Base-by-base conservation (phyloP, 2,113 vertebrate genomes). In the Colinus virginianus region DNA sequence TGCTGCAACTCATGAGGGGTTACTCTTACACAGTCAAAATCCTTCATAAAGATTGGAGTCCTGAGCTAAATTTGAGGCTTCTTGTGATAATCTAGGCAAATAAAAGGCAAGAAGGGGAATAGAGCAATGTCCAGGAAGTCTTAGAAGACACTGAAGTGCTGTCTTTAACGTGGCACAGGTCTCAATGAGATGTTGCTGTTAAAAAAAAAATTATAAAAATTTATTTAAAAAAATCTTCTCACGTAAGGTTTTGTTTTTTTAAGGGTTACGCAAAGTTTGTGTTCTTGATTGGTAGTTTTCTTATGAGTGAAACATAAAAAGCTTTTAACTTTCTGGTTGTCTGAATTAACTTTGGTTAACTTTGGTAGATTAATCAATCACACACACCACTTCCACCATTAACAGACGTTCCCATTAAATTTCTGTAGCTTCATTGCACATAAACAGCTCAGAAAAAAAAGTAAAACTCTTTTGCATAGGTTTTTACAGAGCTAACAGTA, bases 341-440 rank as follows among this genome's bases (percentile, higher is more conserved):
- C 11, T 90, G 38, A 69, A 32, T 36, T 36, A 36, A 36, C 36
- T 36, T 36, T 36, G 36, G 36, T 36, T 36, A 36, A 36, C 36
- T 36, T 36, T 36, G 36, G 36, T 36, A 8, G 36, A 74, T 79
- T 36, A 88, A 88, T 91, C 78, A 72, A 12, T 81, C 87, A 51
- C n/a, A 69, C 59, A 56, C 70, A 69, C 42, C 40, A 70, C 80
- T 90, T 95, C 67, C 72, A 93, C 78, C 36, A 48, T 56, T 92
- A 89, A 87, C 81, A 91, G 68, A 85, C 92, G 82, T 89, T 90
- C 87, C 48, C 70, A n/a, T 88, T 67, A 82, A 38, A 42, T 85
- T 94, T 92, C 56, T 85, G 59, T 64, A 83, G 68, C 17, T 4
- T 85, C 78, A 90, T 7, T 32, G 51, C 58, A 64, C 36, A 56